Percentiles rank a stretch among this genome's conserved stretches.
These are phyloP conservation scores for Homarus americanus DNA, from an alignment of 1,140 invertebrate genomes.

Conservation along the genomic window DNA sequence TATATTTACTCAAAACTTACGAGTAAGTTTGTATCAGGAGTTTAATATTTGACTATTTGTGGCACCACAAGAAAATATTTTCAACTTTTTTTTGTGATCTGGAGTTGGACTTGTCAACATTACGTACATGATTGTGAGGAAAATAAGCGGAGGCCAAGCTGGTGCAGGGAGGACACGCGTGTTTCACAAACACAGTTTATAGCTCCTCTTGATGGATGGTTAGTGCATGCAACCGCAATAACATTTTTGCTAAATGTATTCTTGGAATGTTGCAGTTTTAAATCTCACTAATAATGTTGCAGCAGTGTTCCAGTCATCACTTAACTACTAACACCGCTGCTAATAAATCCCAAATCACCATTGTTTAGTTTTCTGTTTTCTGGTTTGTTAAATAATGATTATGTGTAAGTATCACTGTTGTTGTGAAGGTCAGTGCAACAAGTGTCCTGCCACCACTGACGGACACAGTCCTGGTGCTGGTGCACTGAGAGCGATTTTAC, in stretches of 20 bases:
- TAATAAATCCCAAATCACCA: background rate
- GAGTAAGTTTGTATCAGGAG: too few species aligned
- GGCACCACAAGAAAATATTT: too few species aligned
- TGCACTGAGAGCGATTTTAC: constrained; percentile 67
- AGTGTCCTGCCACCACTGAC: background rate
- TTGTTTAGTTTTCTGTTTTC: background rate
- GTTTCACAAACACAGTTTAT: background rate
- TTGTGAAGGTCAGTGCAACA: background rate
- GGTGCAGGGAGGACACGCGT: background rate
- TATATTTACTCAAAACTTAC: too few species aligned
- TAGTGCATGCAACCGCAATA: background rate
- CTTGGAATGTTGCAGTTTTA: background rate
- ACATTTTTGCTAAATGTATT: background rate
- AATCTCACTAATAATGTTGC: background rate
- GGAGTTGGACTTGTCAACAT: too few species aligned
- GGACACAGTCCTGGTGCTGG: constrained; percentile 21
- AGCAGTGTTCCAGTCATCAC: background rate
- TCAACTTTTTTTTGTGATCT: too few species aligned
- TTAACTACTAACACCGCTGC: background rate
- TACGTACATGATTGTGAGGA: too few species aligned
- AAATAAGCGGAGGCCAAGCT: too few species aligned
- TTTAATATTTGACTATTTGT: too few species aligned
- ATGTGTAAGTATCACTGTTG: background rate
- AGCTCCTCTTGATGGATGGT: background rate
- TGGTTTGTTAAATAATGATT: background rate